phyloP scores from a whole-genome alignment of 2,888 invertebrate genomes.

The Hetaerina titia region DNA sequence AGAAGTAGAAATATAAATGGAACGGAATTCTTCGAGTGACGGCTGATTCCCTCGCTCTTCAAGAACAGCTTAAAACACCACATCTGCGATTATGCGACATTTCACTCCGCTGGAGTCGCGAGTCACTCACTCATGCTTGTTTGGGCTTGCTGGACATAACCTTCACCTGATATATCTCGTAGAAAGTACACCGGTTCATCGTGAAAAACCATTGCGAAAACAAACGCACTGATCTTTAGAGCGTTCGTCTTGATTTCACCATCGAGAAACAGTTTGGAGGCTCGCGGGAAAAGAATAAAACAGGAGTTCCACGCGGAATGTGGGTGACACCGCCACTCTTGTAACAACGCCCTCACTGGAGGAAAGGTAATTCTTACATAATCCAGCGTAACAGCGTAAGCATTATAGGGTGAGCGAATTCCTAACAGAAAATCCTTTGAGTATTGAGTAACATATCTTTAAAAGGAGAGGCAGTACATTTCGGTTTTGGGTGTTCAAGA shows the following conservation, averaged over 20 bases:
- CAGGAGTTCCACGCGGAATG: not conserved
- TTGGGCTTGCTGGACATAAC: not conserved
- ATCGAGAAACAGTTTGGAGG: not conserved
- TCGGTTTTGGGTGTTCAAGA: too few species aligned
- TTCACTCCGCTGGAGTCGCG: not conserved
- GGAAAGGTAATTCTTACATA: not conserved
- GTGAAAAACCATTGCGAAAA: not conserved
- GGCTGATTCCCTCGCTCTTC: not conserved
- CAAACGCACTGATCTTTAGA: not conserved
- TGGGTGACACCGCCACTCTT: not conserved
- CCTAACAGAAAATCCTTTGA: too few species aligned
- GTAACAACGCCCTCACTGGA: not conserved
- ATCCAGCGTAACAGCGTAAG: not conserved
- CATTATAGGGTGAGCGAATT: too few species aligned
- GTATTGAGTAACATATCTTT: too few species aligned
- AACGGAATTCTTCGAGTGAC: not conserved
- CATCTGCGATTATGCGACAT: not conserved
- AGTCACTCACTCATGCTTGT: not conserved
- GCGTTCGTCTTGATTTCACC: not conserved
- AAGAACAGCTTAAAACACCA: not conserved
- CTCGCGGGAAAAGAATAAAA: not conserved
- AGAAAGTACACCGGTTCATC: not conserved
- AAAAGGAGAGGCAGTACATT: too few species aligned
- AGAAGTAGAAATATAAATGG: not conserved
- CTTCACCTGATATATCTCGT: conserved; percentile 20